Base-by-base conservation (phyloP, 2,888 invertebrate genomes). In the Thymelicus acteon region DNA sequence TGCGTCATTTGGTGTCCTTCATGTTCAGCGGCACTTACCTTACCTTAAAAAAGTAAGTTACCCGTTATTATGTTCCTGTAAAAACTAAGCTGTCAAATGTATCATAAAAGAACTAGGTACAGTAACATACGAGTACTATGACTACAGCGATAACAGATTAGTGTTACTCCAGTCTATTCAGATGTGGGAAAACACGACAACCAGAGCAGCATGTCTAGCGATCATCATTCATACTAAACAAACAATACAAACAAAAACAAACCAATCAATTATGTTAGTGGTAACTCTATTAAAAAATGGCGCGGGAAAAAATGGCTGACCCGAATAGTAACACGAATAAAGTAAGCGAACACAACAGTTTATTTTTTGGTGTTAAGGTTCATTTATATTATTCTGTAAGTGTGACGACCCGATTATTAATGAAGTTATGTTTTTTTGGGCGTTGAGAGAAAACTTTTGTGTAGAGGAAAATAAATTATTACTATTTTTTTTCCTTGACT, bases 341-440 rank as follows among this genome's bases (percentile, higher is more conserved):
- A 82, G 82, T 87, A 87, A 19, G 19, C 19, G 19, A 19, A 19
- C 19, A 19, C 19, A 19, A 90, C 77, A 78, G 80, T 84, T 86
- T 88, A 89, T 47, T 71, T 71, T 71, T 66, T 10, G 60, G 39
- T 57, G 47, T 66, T 61, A 66, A 61, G 61, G n/a, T 39, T 57
- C 31, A 37, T 37, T 57, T 57, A 7, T 37, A 37, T 13, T 37
- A 31, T 31, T 31, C 31, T 31, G 31, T 57, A 37, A 37, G 57
- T 37, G 19, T 57, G 57, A 37, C 31, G 19, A 37, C 31, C 6
- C 12, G 31, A 31, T 57, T 57, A 57, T 31, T 54, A 54, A 24
- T 54, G 24, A 54, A 54, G 54, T 31, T 54, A 54, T 31, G 54
- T 12, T 54, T 54, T 24, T 54, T 54, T 54, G 13, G 19, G 52